phyloP scores from a whole-genome alignment of 2,113 vertebrate genomes.

The Pelodiscus sinensis region DNA sequence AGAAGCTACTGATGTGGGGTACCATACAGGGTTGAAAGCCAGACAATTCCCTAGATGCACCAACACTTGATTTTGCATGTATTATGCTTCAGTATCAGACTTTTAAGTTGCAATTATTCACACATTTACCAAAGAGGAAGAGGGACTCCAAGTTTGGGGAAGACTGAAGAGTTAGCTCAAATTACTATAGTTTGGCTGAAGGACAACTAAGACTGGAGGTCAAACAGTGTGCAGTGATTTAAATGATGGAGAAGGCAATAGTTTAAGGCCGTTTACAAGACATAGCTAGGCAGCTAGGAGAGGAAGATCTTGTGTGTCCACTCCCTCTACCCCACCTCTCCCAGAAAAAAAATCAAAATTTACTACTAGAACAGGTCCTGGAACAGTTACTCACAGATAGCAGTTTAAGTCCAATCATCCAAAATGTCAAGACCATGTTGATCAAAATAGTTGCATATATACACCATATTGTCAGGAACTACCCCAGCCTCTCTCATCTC shows the following conservation, averaged over 20 bases:
- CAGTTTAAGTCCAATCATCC: background rate
- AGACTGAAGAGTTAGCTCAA: background rate
- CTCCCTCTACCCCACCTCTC: too few relatives aligned
- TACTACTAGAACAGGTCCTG: rapidly evolving
- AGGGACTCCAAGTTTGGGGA: background rate
- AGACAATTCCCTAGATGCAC: background rate
- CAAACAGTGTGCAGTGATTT: background rate
- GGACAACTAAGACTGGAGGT: background rate
- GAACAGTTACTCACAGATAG: background rate
- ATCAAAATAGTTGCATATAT: background rate
- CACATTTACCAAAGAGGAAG: background rate
- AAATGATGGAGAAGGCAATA: background rate
- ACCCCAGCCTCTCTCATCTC: background rate
- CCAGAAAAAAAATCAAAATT: background rate
- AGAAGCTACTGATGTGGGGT: background rate
- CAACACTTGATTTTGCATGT: background rate
- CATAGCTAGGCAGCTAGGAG: background rate
- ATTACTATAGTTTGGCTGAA: background rate
- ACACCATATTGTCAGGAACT: background rate
- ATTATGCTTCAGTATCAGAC: background rate
- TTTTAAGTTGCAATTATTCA: background rate
- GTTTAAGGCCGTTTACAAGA: background rate
- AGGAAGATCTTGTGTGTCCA: background rate
- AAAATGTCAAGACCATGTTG: background rate
- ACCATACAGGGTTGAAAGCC: background rate